These are phyloP conservation scores for Allophyes oxyacanthae DNA, from an alignment of 2,888 invertebrate genomes.

Conservation along the genomic window DNA sequence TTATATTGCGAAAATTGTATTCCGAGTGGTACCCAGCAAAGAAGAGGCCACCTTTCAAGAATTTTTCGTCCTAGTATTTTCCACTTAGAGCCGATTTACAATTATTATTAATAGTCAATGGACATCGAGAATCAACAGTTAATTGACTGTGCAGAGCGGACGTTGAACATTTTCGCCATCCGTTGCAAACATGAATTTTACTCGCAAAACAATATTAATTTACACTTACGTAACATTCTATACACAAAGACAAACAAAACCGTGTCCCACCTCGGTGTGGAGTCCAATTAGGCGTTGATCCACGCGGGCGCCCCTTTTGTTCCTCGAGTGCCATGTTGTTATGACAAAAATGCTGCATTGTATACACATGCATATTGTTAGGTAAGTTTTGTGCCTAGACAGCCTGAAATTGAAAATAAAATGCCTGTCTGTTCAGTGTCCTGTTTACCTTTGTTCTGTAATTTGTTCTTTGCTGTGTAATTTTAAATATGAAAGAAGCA, in stretches of 20 bases:
- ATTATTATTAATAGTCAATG: no score
- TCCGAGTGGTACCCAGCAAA: no score
- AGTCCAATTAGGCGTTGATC: conserved; percentile 59
- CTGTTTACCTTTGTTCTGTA: conserved; percentile 29
- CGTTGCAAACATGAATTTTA: conserved; percentile 1
- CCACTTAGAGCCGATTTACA: no score
- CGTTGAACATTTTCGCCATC: no score
- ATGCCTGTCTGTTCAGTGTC: conserved; percentile 19
- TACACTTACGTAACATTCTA: conserved; percentile 33
- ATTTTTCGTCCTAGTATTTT: no score
- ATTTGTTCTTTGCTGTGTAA: conserved; percentile 20
- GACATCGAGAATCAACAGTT: no score
- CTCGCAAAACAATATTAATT: conserved; percentile 40
- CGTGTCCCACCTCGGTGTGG: conserved; percentile 36
- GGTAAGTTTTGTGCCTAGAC: conserved; percentile 42
- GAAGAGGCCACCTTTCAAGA: no score
- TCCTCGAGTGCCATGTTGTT: conserved; percentile 47
- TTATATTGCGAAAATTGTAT: not conserved
- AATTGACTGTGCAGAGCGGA: no score
- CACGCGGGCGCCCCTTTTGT: conserved; percentile 57
- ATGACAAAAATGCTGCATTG: conserved; percentile 56
- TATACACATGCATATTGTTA: conserved; percentile 43
- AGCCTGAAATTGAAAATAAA: conserved; percentile 45
- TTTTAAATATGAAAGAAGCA: conserved; percentile 22
- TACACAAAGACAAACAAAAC: conserved; percentile 37